Conservation (phyloP, 1,140 invertebrate species). For the Pseudomyrmex flavicornis region DNA sequence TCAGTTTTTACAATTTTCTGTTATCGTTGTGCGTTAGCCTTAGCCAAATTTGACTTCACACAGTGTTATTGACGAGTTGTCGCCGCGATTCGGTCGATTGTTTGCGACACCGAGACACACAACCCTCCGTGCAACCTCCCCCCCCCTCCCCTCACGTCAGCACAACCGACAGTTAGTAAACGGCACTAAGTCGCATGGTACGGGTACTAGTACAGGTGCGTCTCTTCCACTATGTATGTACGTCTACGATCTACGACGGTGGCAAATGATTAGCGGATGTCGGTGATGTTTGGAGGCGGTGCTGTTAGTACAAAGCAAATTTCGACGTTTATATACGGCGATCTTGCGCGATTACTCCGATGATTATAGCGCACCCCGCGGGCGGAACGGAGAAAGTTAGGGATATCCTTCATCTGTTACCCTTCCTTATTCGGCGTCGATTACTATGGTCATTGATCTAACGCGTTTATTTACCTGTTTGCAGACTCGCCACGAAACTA, state of each 20-base stretch:
- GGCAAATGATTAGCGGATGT: conserved; percentile 70
- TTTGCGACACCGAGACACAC: conserved; percentile 32
- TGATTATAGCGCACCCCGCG: not conserved
- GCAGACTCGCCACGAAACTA: not conserved
- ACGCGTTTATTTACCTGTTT: not conserved
- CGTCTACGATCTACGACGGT: conserved; percentile 68
- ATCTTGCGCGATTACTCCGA: conserved; percentile 26
- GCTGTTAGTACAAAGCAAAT: conserved; percentile 68
- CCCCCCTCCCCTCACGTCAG: conserved; percentile 11
- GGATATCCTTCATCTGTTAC: conserved; percentile 22
- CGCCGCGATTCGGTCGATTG: conserved; percentile 12
- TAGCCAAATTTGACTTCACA: not conserved
- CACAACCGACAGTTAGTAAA: conserved; percentile 55
- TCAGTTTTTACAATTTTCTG: not conserved
- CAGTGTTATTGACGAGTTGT: not conserved
- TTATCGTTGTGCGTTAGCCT: not conserved
- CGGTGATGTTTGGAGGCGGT: conserved; percentile 70
- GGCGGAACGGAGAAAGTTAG: conserved; percentile 10
- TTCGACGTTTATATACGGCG: conserved; percentile 32
- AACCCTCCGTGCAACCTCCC: conserved; percentile 44
- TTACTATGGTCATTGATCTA: conserved; percentile 41
- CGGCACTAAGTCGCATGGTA: conserved; percentile 54
- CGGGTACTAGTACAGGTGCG: conserved; percentile 72
- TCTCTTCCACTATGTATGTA: conserved; percentile 44
- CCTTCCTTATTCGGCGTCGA: conserved; percentile 1